Percentiles rank a stretch among this genome's conserved stretches.
Conservation (phyloP, 2,797 vertebrate species). For the Arnoldichthys spilopterus region DNA sequence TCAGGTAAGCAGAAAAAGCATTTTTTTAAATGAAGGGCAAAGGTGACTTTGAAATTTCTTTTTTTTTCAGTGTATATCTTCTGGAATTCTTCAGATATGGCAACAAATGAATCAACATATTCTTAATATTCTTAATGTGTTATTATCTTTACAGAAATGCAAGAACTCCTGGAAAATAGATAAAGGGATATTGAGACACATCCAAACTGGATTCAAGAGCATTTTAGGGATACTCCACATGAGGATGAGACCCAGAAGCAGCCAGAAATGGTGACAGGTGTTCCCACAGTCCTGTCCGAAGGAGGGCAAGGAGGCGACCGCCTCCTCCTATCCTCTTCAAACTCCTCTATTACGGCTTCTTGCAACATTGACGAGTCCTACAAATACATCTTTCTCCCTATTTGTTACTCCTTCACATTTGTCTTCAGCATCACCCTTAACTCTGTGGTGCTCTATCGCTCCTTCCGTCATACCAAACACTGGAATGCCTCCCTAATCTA, state of each 20-base stretch:
- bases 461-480: constrained; percentile 74
- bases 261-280: constrained; percentile 56
- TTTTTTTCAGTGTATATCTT: too few relatives aligned
- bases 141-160: constrained; percentile 40
- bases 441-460: constrained; percentile 80
- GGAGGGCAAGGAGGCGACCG: constrained; percentile 35
- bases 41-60: constrained; percentile 6
- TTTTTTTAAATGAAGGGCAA: constrained; percentile 9
- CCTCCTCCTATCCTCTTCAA: constrained; percentile 25
- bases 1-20: constrained; percentile 15
- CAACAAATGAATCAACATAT: not conserved
- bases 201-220: constrained; percentile 16
- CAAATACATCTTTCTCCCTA: constrained; percentile 84
- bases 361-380: constrained; percentile 85
- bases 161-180: constrained; percentile 4
- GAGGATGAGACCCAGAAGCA: constrained; percentile 53
- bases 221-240: constrained; percentile 35
- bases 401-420: constrained; percentile 85
- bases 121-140: constrained; percentile 8
- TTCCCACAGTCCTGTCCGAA: constrained; percentile 41
- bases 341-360: constrained; percentile 55
- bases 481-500: constrained; percentile 87
- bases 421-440: constrained; percentile 82
- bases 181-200: constrained; percentile 2
- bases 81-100: too few relatives aligned